phyloP scores from a whole-genome alignment of 2,888 invertebrate species.

The Hydriomena furcata region DNA sequence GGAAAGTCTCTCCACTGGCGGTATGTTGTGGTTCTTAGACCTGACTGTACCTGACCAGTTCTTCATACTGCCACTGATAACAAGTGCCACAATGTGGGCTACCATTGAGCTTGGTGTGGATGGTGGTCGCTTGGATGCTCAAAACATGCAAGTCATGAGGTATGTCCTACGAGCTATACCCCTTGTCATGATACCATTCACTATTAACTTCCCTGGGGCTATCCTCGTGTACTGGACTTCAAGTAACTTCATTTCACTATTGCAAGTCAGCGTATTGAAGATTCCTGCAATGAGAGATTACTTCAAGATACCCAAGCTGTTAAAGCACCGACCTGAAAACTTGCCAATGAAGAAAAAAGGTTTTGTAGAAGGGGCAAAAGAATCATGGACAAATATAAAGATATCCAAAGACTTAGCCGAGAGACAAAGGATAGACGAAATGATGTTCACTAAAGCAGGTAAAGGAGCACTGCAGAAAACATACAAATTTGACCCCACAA shows the following conservation, averaged over 20 bases:
- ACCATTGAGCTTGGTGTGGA: conserved; percentile 94
- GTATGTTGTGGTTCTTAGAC: conserved; percentile 96
- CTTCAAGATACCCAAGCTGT: conserved; percentile 88
- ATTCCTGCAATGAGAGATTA: conserved; percentile 88
- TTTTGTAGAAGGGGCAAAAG: conserved; percentile 90
- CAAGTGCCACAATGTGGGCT: conserved; percentile 90
- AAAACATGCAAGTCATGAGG: conserved; percentile 88
- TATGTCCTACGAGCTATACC: conserved; percentile 91
- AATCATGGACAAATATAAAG: conserved; percentile 93
- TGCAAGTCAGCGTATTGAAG: conserved; percentile 90
- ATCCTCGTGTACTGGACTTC: conserved; percentile 96
- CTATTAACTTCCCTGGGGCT: conserved; percentile 93
- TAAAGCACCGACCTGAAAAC: conserved; percentile 81
- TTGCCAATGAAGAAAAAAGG: conserved; percentile 89
- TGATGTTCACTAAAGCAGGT: conserved; percentile 92
- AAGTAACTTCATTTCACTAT: conserved; percentile 92
- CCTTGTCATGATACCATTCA: conserved; percentile 91
- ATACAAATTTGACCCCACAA: conserved; percentile 92
- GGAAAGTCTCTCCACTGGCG: conserved; percentile 94
- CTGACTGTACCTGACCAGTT: conserved; percentile 95
- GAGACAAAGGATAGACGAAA: conserved; percentile 88
- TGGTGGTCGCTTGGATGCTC: conserved; percentile 85
- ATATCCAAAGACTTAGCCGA: conserved; percentile 90
- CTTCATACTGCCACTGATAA: conserved; percentile 93
- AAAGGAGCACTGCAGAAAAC: conserved; percentile 94